Conservation (phyloP, 2,113 vertebrate species). For the Lipophrys pholis region DNA sequence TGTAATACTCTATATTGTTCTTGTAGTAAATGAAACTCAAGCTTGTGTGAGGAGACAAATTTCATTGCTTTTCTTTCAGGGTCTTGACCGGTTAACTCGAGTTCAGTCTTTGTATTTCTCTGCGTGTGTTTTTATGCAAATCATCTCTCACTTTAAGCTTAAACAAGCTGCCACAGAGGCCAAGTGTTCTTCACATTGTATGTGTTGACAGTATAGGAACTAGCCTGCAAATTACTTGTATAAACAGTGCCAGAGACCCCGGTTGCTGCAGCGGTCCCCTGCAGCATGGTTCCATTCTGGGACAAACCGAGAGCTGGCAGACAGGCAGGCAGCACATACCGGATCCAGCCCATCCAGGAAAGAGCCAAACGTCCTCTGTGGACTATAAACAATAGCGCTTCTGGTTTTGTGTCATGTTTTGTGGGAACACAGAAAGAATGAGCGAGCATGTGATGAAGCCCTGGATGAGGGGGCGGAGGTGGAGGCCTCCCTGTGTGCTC, state of each 20-base stretch:
- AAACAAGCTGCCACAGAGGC: background rate
- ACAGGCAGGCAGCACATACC: constrained; percentile 53
- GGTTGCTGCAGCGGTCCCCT: constrained; percentile 6
- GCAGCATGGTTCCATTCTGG: constrained; percentile 26
- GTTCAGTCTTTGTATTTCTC: background rate
- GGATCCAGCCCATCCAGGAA: constrained; percentile 77
- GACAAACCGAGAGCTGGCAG: constrained; percentile 48
- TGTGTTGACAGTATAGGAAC: constrained; percentile 25
- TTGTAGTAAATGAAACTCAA: background rate
- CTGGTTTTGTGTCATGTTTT: constrained; percentile 66
- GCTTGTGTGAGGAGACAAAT: background rate
- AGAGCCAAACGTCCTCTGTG: constrained; percentile 65
- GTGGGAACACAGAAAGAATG: constrained; percentile 50
- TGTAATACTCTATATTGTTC: background rate
- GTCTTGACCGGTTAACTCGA: too few relatives aligned
- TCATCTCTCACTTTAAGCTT: constrained; percentile 3
- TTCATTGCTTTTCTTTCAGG: background rate
- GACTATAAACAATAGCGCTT: constrained; percentile 69
- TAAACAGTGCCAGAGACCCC: constrained; percentile 2
- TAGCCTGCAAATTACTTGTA: constrained; percentile 21
- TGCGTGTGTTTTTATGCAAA: background rate
- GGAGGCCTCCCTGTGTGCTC: constrained; percentile 28
- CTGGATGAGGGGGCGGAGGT: background rate
- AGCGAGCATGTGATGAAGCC: constrained; percentile 46
- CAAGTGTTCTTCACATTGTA: background rate